phyloP scores from a whole-genome alignment of 1,140 invertebrate genomes.

The Watersipora subatra region DNA sequence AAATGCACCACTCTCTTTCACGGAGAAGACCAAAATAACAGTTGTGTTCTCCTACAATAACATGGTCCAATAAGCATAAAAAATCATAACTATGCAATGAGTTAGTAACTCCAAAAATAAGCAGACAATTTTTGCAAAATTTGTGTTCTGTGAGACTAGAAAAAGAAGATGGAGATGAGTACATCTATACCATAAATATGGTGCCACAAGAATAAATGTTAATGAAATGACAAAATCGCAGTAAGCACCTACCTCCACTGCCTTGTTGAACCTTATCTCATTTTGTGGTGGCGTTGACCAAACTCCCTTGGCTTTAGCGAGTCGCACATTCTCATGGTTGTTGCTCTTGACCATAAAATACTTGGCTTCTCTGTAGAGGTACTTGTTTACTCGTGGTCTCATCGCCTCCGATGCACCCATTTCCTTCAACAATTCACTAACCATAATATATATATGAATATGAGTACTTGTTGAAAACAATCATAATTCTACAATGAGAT shows the following conservation, averaged over 20 bases:
- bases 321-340: slow-evolving; percentile 85
- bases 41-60: slow-evolving; percentile 62
- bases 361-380: slow-evolving; percentile 80
- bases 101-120: neutral
- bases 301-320: slow-evolving; percentile 83
- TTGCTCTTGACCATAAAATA: slow-evolving; percentile 97
- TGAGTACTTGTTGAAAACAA: neutral
- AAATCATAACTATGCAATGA: neutral
- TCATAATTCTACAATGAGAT: neutral
- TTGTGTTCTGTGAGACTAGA: too few relatives aligned
- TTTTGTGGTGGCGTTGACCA: slow-evolving; percentile 96
- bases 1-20: slow-evolving; percentile 87
- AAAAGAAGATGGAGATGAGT: too few relatives aligned
- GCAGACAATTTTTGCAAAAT: too few relatives aligned
- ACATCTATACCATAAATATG: too few relatives aligned
- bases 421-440: slow-evolving; percentile 4
- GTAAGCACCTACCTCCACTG: slow-evolving; percentile 51
- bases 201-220: too few relatives aligned
- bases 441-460: neutral
- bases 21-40: slow-evolving; percentile 88
- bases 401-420: neutral
- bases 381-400: slow-evolving; percentile 56
- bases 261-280: slow-evolving; percentile 87
- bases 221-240: neutral
- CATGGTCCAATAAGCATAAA: slow-evolving; percentile 2